These are phyloP conservation scores for Melanotaenia trifasciata DNA, from an alignment of 2,797 vertebrate genomes.

Conservation along the genomic window DNA sequence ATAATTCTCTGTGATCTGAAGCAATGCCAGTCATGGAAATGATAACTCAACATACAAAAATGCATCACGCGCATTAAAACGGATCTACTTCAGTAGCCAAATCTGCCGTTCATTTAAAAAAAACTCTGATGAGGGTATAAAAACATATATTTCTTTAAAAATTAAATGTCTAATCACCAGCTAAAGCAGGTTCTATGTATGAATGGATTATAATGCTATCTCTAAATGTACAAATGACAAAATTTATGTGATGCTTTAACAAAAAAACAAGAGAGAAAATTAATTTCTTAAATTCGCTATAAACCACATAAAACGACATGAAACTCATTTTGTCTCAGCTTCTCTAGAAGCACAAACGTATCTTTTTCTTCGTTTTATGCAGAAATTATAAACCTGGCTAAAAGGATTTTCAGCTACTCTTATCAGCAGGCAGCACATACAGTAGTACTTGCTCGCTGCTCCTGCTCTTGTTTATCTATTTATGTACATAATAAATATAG, in stretches of 20 bases:
- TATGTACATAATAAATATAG: neutral
- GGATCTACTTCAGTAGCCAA: constrained; percentile 23
- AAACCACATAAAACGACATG: constrained; percentile 23
- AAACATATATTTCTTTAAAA: constrained; percentile 19
- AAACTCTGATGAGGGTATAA: constrained; percentile 22
- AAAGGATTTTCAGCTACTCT: constrained; percentile 34
- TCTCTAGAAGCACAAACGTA: constrained; percentile 5
- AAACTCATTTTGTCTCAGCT: neutral
- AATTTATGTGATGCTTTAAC: constrained; percentile 6
- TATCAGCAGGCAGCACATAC: constrained; percentile 34
- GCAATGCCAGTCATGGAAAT: constrained; percentile 64
- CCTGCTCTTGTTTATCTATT: constrained; percentile 6
- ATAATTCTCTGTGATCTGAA: constrained; percentile 78
- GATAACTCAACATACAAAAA: constrained; percentile 55
- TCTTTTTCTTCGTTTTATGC: constrained; percentile 26
- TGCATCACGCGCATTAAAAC: constrained; percentile 31
- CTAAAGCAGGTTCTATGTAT: neutral
- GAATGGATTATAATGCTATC: constrained; percentile 1
- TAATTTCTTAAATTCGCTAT: neutral
- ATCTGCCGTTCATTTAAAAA: constrained; percentile 41
- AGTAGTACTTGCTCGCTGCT: constrained; percentile 11
- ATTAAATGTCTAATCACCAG: neutral
- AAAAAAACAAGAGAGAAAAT: neutral
- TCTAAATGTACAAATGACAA: constrained; percentile 23
- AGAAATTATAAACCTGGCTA: constrained; percentile 27